Evolutionary conservation across 2,888 invertebrate species (phyloP).

Genomic region (Plemyria rubiginata): DNA sequence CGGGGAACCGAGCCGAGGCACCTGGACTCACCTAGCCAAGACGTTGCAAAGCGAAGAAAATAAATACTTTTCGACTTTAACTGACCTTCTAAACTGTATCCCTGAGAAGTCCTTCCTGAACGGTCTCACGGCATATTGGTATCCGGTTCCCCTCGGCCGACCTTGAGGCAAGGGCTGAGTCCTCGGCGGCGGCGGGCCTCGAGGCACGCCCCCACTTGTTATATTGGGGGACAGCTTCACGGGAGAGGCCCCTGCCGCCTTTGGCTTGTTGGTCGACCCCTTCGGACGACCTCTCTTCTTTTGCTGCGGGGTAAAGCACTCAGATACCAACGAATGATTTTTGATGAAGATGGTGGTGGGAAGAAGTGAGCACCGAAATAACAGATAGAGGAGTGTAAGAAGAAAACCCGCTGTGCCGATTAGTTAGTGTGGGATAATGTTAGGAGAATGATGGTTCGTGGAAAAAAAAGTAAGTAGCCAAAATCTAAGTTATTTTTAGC

Average conservation of each 20-base stretch:
- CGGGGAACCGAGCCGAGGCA: too few species aligned
- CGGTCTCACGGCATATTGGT: conserved; percentile 76
- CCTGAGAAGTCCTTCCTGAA: conserved; percentile 82
- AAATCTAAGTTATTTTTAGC: too few species aligned
- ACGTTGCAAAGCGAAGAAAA: neutral
- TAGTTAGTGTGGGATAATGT: too few species aligned
- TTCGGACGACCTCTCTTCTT: conserved; percentile 82
- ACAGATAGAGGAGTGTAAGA: too few species aligned
- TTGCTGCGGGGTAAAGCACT: conserved; percentile 53
- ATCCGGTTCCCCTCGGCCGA: conserved; percentile 68
- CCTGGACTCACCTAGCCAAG: too few species aligned
- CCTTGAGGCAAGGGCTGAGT: conserved; percentile 48
- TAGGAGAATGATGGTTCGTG: too few species aligned
- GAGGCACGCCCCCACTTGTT: conserved; percentile 46
- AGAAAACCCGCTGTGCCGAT: too few species aligned
- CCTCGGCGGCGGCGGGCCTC: conserved; percentile 43
- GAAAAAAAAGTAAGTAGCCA: too few species aligned
- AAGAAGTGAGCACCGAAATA: too few species aligned
- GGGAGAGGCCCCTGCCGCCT: conserved; percentile 53
- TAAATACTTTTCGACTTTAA: neutral
- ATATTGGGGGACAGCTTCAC: conserved; percentile 36
- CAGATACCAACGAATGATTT: conserved; percentile 33
- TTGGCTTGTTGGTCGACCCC: conserved; percentile 81
- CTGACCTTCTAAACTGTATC: conserved; percentile 79
- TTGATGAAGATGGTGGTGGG: conserved; percentile 8